A percentile compares a stretch with the other conserved stretches of the same genome.
Conservation (phyloP, 92 coral and sea anemone species). For the Nematostella vectensis region DNA sequence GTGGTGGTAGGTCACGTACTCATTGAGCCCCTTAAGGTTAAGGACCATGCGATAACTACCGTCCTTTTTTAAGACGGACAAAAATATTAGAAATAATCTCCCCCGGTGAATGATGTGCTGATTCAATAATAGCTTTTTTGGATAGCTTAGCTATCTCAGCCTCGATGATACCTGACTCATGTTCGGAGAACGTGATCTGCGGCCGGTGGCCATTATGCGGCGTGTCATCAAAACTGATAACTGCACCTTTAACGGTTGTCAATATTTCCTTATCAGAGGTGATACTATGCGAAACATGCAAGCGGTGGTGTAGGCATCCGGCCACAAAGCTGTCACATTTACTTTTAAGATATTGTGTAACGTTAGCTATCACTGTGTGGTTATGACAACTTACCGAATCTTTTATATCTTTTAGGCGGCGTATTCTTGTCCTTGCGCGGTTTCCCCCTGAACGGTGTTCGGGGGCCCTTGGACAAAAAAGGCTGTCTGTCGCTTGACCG, state of each 20-base stretch:
- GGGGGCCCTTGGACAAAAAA: conserved; percentile 4
- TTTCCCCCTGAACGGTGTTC: neutral
- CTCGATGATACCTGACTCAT: no score
- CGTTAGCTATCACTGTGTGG: neutral
- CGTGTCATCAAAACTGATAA: conserved; percentile 2
- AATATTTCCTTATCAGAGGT: conserved; percentile 1
- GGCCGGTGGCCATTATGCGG: conserved; percentile 12
- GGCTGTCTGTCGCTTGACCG: no score
- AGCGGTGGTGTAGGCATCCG: neutral
- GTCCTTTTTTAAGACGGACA: conserved; percentile 17
- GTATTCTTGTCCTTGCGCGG: neutral
- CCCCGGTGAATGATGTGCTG: conserved; percentile 4
- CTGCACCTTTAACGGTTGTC: neutral
- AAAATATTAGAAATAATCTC: conserved; percentile 11
- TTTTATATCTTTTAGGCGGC: conserved; percentile 6
- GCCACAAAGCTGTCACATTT: conserved; percentile 9
- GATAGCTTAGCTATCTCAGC: no score
- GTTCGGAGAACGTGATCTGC: no score
- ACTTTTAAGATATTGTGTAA: neutral
- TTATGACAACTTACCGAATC: conserved; percentile 11
- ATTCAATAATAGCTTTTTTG: conserved; percentile 9
- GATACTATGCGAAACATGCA: conserved; percentile 4
- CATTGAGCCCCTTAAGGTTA: no score
- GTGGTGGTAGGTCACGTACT: no score
- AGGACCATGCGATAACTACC: conserved; percentile 19